phyloP scores from a whole-genome alignment of 2,888 invertebrate genomes.

The Esperia sulphurella region DNA sequence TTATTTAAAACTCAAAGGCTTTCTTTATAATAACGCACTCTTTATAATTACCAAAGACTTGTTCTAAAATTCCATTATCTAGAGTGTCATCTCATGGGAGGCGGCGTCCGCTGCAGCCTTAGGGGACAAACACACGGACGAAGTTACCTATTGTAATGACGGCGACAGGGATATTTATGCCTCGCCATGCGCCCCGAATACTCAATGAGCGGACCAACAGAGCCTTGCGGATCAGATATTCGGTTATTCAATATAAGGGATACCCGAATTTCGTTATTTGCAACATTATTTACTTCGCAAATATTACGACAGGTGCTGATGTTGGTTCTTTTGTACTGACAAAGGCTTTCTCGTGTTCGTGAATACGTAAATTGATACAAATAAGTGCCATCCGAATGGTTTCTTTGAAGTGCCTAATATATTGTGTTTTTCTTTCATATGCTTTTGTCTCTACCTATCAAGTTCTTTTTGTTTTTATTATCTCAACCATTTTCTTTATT shows the following conservation, averaged over 20 bases:
- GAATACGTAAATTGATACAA: slow-evolving; percentile 46
- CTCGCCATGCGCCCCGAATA: slow-evolving; percentile 67
- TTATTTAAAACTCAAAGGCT: no score
- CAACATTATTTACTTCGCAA: slow-evolving; percentile 52
- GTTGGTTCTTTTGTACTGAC: slow-evolving; percentile 42
- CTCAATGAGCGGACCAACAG: slow-evolving; percentile 45
- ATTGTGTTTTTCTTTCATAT: slow-evolving; percentile 13
- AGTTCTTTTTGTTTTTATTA: background rate
- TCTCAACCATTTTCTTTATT: no score
- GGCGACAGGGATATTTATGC: slow-evolving; percentile 76
- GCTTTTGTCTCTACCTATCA: background rate
- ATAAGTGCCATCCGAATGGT: slow-evolving; percentile 26
- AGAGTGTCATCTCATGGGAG: slow-evolving; percentile 65
- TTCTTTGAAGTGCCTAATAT: slow-evolving; percentile 22
- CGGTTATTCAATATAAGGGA: slow-evolving; percentile 47
- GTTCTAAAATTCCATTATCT: slow-evolving; percentile 66
- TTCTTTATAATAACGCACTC: no score
- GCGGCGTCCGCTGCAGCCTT: slow-evolving; percentile 54
- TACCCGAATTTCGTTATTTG: slow-evolving; percentile 37
- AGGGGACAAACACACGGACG: slow-evolving; percentile 53
- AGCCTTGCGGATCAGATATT: slow-evolving; percentile 24
- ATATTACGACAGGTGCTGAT: slow-evolving; percentile 61
- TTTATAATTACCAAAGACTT: slow-evolving; percentile 18
- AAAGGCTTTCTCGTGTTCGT: slow-evolving; percentile 38
- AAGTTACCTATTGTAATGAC: slow-evolving; percentile 70